Evolutionary conservation across 2,797 vertebrate species (phyloP).

Genomic region (Chaenodraco wilsoni): DNA sequence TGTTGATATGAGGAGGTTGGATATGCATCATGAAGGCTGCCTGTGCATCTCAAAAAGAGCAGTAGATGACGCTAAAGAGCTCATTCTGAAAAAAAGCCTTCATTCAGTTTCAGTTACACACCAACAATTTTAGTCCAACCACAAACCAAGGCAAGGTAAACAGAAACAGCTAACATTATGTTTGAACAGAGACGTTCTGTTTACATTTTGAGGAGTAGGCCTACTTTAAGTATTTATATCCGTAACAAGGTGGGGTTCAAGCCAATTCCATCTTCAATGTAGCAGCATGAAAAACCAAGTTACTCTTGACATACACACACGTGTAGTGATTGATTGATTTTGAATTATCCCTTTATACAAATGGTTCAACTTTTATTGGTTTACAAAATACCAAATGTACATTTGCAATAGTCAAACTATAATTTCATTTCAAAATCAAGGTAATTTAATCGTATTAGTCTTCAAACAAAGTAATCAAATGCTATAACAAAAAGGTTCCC

Average conservation of each 20-base stretch:
- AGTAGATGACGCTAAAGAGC: conserved; percentile 52
- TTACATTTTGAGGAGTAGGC: conserved; percentile 9
- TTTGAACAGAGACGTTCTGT: neutral
- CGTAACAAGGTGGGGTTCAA: conserved; percentile 13
- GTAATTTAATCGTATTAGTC: no score
- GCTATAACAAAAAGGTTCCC: no score
- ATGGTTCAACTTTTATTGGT: no score
- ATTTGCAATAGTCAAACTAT: no score
- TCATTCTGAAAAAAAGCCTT: neutral
- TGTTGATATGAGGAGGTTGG: conserved; percentile 15
- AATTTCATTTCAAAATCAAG: no score
- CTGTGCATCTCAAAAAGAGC: conserved; percentile 35
- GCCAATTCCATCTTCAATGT: neutral
- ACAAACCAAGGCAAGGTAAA: neutral
- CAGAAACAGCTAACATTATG: neutral
- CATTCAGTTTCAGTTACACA: neutral
- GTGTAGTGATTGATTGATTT: neutral
- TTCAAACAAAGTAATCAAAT: no score
- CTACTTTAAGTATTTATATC: conserved; percentile 1
- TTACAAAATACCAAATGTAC: no score
- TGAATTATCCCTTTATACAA: no score
- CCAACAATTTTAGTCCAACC: neutral
- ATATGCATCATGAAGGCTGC: neutral
- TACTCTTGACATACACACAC: neutral
- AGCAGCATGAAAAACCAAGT: neutral